Evolutionary conservation across 2,113 vertebrate genomes (phyloP).

Genomic region (Eupsittula cactorum): DNA sequence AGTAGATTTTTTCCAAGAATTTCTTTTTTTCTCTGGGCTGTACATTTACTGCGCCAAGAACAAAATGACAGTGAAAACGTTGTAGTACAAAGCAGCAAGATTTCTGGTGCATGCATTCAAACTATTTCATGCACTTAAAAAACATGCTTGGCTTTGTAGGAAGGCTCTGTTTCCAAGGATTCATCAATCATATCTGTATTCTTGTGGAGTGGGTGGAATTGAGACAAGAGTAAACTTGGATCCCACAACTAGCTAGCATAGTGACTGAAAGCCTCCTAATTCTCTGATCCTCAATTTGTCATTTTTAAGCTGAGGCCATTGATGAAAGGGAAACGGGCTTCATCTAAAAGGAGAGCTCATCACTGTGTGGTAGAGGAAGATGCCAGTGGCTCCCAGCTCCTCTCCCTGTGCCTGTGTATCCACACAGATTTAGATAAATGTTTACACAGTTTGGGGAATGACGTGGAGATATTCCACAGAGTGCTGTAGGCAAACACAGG

Average conservation of each 20-base stretch:
- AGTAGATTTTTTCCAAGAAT: neutral
- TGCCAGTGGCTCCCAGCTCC: neutral
- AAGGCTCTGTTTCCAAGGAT: constrained; percentile 40
- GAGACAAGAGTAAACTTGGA: neutral
- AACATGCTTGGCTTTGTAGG: neutral
- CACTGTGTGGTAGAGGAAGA: neutral
- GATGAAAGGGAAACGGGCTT: neutral
- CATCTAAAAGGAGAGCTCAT: neutral
- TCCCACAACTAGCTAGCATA: neutral
- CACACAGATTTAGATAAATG: neutral
- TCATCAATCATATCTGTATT: neutral
- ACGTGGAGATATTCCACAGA: neutral
- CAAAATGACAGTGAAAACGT: neutral
- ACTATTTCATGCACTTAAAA: neutral
- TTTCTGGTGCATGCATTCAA: neutral
- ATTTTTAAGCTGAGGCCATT: neutral
- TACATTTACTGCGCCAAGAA: neutral
- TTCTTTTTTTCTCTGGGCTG: accelerated
- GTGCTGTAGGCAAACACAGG: neutral
- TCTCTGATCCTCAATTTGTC: neutral
- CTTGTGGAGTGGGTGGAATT: neutral
- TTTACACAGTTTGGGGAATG: neutral
- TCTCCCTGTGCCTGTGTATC: neutral
- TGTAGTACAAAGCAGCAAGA: neutral
- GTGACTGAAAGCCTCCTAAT: neutral